Evolutionary conservation across 2,113 vertebrate species (phyloP).

Genomic region (Erinaceus europaeus): DNA sequence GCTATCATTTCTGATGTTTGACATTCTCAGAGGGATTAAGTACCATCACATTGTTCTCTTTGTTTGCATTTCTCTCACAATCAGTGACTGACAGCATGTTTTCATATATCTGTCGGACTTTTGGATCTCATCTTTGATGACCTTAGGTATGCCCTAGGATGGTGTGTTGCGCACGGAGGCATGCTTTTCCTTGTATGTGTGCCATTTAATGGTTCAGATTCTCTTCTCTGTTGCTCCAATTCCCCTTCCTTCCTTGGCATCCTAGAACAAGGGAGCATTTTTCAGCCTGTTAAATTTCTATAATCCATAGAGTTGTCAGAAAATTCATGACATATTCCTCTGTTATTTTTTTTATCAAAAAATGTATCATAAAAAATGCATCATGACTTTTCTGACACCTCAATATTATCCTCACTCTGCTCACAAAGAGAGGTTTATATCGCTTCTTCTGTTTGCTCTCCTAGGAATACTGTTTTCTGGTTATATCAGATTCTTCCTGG

Average conservation of each 20-base stretch:
- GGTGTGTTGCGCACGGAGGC: neutral
- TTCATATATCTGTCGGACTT: too few species aligned
- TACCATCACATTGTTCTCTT: too few species aligned
- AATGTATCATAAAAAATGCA: too few species aligned
- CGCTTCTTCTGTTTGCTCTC: neutral
- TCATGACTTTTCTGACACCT: too few species aligned
- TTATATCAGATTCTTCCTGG: neutral
- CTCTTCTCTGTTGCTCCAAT: neutral
- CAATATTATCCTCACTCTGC: neutral
- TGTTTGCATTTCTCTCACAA: too few species aligned
- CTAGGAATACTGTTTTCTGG: neutral
- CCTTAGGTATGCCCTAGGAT: neutral
- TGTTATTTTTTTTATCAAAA: too few species aligned
- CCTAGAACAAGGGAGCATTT: neutral
- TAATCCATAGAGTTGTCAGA: too few species aligned
- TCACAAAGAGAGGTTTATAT: neutral
- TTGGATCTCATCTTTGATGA: too few species aligned
- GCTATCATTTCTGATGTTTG: too few species aligned
- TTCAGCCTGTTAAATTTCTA: neutral
- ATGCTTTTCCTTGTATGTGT: neutral
- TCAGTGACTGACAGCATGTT: too few species aligned
- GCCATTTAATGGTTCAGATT: neutral
- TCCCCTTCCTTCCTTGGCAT: neutral
- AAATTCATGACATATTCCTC: too few species aligned
- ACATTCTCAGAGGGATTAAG: too few species aligned